Evolutionary conservation across 1,140 invertebrate species (phyloP).

Genomic region (Sarcophaga bullata): DNA sequence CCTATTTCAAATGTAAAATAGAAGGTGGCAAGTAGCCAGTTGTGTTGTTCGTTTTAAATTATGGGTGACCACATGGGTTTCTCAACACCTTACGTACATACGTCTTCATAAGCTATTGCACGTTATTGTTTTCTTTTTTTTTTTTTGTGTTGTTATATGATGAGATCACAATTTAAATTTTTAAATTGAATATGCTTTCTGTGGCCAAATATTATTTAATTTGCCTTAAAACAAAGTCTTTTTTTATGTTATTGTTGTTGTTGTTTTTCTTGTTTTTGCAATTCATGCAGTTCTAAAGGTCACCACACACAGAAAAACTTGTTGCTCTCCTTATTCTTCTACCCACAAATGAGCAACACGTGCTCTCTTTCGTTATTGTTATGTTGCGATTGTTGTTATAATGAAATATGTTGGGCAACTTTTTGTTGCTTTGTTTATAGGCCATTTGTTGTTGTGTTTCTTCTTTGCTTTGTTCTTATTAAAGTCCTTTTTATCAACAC

Average conservation of each 20-base stretch:
- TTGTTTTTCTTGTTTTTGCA: neutral
- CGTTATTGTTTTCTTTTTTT: too few species aligned
- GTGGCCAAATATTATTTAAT: too few species aligned
- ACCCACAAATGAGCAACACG: neutral
- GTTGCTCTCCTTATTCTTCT: neutral
- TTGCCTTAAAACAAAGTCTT: too few species aligned
- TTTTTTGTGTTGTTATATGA: too few species aligned
- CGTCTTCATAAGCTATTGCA: too few species aligned
- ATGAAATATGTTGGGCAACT: neutral
- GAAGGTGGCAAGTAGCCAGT: too few species aligned
- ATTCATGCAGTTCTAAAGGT: neutral
- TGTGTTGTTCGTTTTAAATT: too few species aligned
- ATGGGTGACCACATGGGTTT: too few species aligned
- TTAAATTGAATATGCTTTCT: too few species aligned
- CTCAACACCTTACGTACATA: too few species aligned
- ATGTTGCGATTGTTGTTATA: neutral
- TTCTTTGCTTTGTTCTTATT: neutral
- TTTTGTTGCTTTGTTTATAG: conserved; percentile 13
- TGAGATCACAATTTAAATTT: too few species aligned
- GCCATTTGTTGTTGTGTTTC: neutral
- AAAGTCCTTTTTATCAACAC: neutral
- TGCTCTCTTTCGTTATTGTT: neutral
- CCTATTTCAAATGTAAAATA: too few species aligned
- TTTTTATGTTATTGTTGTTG: neutral
- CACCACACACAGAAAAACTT: neutral